phyloP scores from a whole-genome alignment of 1,140 invertebrate genomes.

The Drosophila trapezifrons region DNA sequence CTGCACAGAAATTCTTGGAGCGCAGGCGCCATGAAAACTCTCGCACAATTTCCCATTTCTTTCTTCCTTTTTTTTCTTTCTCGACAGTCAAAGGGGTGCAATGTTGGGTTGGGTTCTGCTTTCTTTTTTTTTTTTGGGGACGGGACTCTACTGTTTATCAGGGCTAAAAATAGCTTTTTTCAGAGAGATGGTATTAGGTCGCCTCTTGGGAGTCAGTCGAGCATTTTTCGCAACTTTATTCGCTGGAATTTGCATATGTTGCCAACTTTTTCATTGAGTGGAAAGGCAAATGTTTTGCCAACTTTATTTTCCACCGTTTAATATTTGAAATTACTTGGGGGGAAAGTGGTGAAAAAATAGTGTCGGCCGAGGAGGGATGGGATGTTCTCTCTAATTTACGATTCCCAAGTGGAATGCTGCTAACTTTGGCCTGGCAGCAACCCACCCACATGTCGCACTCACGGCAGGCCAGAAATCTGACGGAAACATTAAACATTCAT shows the following conservation, averaged over 20 bases:
- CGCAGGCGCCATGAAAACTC: conserved; percentile 31
- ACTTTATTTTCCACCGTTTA: conserved; percentile 24
- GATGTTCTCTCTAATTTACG: conserved; percentile 24
- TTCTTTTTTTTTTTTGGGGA: not conserved
- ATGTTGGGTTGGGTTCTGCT: not conserved
- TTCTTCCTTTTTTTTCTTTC: not conserved
- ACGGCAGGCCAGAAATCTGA: conserved; percentile 28
- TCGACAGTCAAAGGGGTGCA: not conserved
- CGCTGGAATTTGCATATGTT: conserved; percentile 36
- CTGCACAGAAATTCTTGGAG: conserved; percentile 33
- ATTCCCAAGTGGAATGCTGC: conserved; percentile 16
- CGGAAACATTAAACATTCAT: conserved; percentile 81
- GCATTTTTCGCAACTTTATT: conserved; percentile 30
- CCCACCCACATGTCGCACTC: conserved; percentile 39
- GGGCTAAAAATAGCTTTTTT: conserved; percentile 51
- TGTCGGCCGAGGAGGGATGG: not conserved
- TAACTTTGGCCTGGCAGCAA: conserved; percentile 9
- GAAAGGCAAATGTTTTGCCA: conserved; percentile 19
- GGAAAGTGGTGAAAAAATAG: no score
- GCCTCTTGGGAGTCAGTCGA: conserved; percentile 22
- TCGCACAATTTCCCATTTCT: conserved; percentile 27
- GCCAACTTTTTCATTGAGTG: conserved; percentile 32
- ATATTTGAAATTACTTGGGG: conserved; percentile 12
- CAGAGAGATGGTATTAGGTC: not conserved
- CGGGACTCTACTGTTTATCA: conserved; percentile 27